Percentiles rank a stretch among this genome's conserved stretches.
These are phyloP conservation scores for Nycticorax nycticorax DNA, from an alignment of 2,113 vertebrate species.

Conservation along the genomic window DNA sequence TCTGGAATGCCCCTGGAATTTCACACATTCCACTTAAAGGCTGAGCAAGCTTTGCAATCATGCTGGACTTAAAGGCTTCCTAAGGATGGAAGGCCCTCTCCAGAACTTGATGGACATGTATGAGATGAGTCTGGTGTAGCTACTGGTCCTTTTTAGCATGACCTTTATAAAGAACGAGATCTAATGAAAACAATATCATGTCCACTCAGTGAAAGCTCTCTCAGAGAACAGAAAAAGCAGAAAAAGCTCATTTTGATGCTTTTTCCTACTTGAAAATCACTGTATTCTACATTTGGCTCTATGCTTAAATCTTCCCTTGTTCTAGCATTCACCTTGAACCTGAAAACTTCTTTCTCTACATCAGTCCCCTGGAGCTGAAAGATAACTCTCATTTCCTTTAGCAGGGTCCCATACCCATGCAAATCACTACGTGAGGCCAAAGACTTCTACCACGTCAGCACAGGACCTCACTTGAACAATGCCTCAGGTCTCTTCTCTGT, in stretches of 20 bases:
- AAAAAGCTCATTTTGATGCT: background rate
- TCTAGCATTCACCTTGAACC: background rate
- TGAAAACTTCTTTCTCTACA: background rate
- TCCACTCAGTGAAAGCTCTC: background rate
- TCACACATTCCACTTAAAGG: background rate
- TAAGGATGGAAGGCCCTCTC: background rate
- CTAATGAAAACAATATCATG: background rate
- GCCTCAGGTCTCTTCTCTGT: background rate
- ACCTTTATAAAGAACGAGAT: background rate
- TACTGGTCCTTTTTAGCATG: background rate
- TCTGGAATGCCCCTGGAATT: background rate
- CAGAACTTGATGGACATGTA: background rate
- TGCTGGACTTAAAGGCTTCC: background rate
- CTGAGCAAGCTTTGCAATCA: background rate
- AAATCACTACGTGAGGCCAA: background rate
- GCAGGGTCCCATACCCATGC: background rate
- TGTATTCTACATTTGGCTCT: background rate
- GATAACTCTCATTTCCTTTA: background rate
- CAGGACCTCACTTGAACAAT: background rate
- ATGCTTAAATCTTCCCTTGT: background rate
- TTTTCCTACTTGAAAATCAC: background rate
- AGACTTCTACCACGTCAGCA: background rate
- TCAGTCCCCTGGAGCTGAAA: background rate
- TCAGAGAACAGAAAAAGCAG: background rate
- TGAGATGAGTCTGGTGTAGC: background rate